These are phyloP conservation scores for Buathra laborator DNA, from an alignment of 2,888 invertebrate species.

Conservation along the genomic window DNA sequence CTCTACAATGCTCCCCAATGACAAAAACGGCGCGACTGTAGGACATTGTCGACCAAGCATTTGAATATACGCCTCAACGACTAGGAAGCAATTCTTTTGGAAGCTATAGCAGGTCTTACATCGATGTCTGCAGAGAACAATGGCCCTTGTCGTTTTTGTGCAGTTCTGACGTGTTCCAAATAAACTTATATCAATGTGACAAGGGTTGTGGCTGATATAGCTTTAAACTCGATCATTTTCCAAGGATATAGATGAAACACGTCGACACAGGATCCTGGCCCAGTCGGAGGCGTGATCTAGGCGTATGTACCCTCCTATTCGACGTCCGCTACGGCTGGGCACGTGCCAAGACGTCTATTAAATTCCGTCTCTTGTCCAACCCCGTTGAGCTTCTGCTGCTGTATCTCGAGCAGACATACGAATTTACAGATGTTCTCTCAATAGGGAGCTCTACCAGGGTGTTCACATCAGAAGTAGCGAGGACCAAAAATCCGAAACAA, in stretches of 20 bases:
- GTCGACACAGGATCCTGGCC: conserved; percentile 59
- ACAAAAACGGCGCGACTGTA: no score
- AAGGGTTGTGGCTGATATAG: background rate
- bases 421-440: conserved; percentile 76
- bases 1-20: no score
- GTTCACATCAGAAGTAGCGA: conserved; percentile 3
- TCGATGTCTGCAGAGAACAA: background rate
- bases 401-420: conserved; percentile 71
- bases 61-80: no score
- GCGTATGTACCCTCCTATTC: conserved; percentile 23
- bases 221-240: background rate
- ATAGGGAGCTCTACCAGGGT: conserved; percentile 37
- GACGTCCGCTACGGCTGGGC: conserved; percentile 73
- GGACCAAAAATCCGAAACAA: background rate
- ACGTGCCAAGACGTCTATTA: conserved; percentile 81
- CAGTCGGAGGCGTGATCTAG: conserved; percentile 32
- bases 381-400: conserved; percentile 54
- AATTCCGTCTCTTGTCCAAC: conserved; percentile 78
- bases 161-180: background rate
- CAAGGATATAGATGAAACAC: background rate
- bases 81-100: no score
- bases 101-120: no score
- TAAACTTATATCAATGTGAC: background rate
- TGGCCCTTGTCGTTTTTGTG: background rate
- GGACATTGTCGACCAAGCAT: no score